Evolutionary conservation across 2,797 vertebrate genomes (phyloP), one percentile per base, ranked within the genome.

Genomic region (Uromys caudimaculatus): DNA sequence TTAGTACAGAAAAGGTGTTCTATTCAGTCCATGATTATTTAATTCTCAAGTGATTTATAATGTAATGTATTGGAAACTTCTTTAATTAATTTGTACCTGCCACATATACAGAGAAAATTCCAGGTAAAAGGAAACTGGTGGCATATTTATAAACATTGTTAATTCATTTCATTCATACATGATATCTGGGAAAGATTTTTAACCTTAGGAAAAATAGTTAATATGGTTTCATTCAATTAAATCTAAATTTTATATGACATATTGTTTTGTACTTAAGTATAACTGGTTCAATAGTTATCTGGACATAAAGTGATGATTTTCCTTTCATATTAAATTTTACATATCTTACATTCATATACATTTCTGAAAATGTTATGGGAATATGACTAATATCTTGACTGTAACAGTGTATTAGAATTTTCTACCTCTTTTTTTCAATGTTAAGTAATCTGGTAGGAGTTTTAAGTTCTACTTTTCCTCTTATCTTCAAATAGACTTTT

Each of bases 401-500:
- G 0, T 67, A 83, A 96, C 50, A 96, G 71, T 91, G 95, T 96
- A 95, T 96, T 98, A 96, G 93, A 94, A 97, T 73, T 81, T 91
- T 92, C 89, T 82, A 27, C 44, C 44, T 91, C 21, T 62, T 62
- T 83, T 67, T 93, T 11, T 76, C 17, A 91, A 58, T 73, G 89
- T 96, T 94, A 6, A 50, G 56, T 93, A 88, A 47, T 84, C 44
- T 86, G 27, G 60, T 96, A 54, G 44, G 67, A 96, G 69, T 91
- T 89, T 98, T 99, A 99, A 97, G 99, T 99, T 98, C 99, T 99
- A n/a, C 98, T 99, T 98, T 99, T 99, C 98, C 98, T 99, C 97
- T 99, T 99, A 98, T 99, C 99, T 58, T 99, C 99, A 97, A 99
- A 99, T 81, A 99, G 99, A 90, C 99, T 99, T 98, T 99, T 99